A percentile compares a stretch with the other conserved stretches of the same genome.
Conservation (phyloP, 1,140 invertebrate species). For the Drosophila varians region DNA sequence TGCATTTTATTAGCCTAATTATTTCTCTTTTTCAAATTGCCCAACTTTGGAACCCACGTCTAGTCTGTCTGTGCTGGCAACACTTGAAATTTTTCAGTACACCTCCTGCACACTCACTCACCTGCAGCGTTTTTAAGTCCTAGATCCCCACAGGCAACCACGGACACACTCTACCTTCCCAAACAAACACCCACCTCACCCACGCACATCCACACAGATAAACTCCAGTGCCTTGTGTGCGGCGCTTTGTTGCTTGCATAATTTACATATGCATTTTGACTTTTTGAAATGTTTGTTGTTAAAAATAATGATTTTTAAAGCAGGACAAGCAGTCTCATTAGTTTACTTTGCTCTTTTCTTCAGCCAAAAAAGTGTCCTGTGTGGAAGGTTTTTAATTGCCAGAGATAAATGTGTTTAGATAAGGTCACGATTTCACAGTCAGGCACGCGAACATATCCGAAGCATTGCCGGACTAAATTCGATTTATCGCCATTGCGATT, state of each 20-base stretch:
- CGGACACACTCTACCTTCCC: not conserved
- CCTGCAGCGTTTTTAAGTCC: slow-evolving; percentile 53
- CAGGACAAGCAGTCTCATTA: slow-evolving; percentile 59
- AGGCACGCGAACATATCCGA: slow-evolving; percentile 6
- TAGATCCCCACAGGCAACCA: slow-evolving; percentile 6
- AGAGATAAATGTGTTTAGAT: slow-evolving; percentile 23
- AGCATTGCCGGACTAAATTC: slow-evolving; percentile 21
- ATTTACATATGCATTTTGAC: slow-evolving; percentile 60
- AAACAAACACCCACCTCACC: not conserved
- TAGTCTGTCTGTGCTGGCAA: slow-evolving; percentile 47
- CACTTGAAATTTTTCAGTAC: slow-evolving; percentile 69
- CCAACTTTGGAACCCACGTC: slow-evolving; percentile 39
- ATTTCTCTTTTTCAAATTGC: slow-evolving; percentile 56
- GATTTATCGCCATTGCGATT: slow-evolving; percentile 26
- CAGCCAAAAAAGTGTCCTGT: not conserved
- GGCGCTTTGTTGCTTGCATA: slow-evolving; percentile 53
- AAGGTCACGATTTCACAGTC: slow-evolving; percentile 21
- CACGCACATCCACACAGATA: slow-evolving; percentile 9
- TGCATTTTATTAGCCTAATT: slow-evolving; percentile 63
- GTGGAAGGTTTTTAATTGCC: slow-evolving; percentile 34
- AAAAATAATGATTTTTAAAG: slow-evolving; percentile 73
- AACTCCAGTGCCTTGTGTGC: slow-evolving; percentile 45
- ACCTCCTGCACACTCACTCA: slow-evolving; percentile 59
- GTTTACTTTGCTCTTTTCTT: slow-evolving; percentile 20
- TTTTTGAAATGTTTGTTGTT: slow-evolving; percentile 60